phyloP scores from a whole-genome alignment of 2,797 vertebrate species.

The Hylomyscus alleni region DNA sequence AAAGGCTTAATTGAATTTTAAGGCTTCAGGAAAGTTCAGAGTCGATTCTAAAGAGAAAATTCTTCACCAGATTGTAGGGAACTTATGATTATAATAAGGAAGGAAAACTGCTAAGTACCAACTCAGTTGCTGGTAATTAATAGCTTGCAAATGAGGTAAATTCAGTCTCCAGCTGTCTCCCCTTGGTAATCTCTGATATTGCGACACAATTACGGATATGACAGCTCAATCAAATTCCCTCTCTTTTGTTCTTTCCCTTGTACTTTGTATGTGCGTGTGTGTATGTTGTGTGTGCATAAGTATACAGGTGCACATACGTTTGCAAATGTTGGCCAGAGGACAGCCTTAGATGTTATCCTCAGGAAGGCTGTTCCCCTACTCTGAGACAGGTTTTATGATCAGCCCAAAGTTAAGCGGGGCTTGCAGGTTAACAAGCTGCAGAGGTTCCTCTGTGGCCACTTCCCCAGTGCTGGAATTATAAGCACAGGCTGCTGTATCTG shows the following conservation, averaged over 20 bases:
- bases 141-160: conserved; percentile 63
- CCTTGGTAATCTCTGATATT: conserved; percentile 9
- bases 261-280: neutral
- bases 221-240: conserved; percentile 4
- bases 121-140: conserved; percentile 61
- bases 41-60: neutral
- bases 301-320: neutral
- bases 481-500: neutral
- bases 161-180: neutral
- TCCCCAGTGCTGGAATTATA: neutral
- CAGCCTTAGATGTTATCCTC: neutral
- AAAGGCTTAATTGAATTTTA: conserved; percentile 63
- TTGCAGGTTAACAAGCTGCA: neutral
- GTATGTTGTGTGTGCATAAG: neutral
- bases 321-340: neutral
- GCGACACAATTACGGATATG: conserved; percentile 30
- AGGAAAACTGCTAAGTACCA: conserved; percentile 49
- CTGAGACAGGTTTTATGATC: neutral
- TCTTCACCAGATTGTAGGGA: neutral
- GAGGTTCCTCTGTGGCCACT: neutral
- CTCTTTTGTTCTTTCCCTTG: conserved; percentile 5
- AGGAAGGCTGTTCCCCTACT: neutral
- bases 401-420: no score
- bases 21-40: conserved; percentile 37
- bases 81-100: conserved; percentile 59